Evolutionary conservation across 2,888 invertebrate species (phyloP).

Genomic region (Polydrusus pterygomalis): DNA sequence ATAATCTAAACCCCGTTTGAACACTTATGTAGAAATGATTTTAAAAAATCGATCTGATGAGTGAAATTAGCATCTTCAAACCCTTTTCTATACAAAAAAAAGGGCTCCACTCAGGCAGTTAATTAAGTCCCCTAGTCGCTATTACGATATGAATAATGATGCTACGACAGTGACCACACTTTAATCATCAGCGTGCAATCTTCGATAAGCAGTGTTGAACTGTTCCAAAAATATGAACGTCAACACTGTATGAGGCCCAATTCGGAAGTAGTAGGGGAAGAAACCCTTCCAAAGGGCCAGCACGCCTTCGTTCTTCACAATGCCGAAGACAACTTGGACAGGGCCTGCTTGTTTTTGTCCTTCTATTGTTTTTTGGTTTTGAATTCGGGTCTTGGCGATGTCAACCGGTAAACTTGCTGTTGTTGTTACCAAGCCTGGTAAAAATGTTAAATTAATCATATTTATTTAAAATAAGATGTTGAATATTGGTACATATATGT

Average conservation of each 20-base stretch:
- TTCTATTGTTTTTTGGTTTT: constrained; percentile 87
- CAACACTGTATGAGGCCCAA: constrained; percentile 98
- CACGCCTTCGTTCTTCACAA: constrained; percentile 91
- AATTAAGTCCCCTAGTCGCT: too few species aligned
- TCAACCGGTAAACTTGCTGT: constrained; percentile 98
- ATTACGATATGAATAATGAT: too few species aligned
- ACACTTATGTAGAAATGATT: too few species aligned
- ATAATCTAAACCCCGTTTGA: too few species aligned
- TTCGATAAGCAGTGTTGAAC: constrained; percentile 85
- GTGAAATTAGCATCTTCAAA: too few species aligned
- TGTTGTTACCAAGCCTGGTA: constrained; percentile 90
- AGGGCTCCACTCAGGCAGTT: too few species aligned
- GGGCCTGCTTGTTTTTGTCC: constrained; percentile 24
- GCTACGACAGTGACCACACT: too few species aligned
- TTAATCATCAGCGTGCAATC: constrained; percentile 10
- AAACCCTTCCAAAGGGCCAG: constrained; percentile 99
- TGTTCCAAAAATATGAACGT: constrained; percentile 99
- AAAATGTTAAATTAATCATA: neutral
- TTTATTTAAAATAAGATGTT: too few species aligned
- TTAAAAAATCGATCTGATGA: too few species aligned
- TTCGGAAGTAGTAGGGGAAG: constrained; percentile 96
- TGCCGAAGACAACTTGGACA: constrained; percentile 61
- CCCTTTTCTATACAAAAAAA: too few species aligned
- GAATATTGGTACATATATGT: too few species aligned
- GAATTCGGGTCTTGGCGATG: constrained; percentile 96